Conservation (phyloP, 1,140 invertebrate genomes). For the Drosophila sp. region DNA sequence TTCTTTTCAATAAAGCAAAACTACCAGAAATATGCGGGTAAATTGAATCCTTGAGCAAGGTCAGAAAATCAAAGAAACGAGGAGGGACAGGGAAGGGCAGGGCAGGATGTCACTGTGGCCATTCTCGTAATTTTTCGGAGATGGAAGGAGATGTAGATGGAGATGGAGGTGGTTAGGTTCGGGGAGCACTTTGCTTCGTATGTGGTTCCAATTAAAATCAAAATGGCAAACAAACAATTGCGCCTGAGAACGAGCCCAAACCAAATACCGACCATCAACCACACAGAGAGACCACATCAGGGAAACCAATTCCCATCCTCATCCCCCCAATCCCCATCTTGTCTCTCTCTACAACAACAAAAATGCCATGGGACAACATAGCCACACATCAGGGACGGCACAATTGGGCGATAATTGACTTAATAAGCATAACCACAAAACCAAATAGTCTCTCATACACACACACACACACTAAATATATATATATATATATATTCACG, state of each 20-base stretch:
- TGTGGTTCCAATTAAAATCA: constrained; percentile 69
- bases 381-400: constrained; percentile 17
- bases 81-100: neutral
- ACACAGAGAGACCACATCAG: neutral
- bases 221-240: constrained; percentile 68
- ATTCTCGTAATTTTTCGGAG: neutral
- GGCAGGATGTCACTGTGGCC: neutral
- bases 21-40: neutral
- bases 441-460: constrained; percentile 58
- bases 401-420: constrained; percentile 79
- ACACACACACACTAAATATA: constrained; percentile 38
- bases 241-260: constrained; percentile 10
- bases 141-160: neutral
- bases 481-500: constrained; percentile 29
- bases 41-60: constrained; percentile 9
- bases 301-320: neutral
- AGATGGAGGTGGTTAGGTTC: neutral
- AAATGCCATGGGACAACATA: constrained; percentile 15
- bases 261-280: neutral
- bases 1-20: neutral
- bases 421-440: constrained; percentile 78
- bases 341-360: neutral
- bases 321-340: neutral
- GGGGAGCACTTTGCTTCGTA: constrained; percentile 32
- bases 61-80: neutral